A percentile compares a stretch with the other conserved stretches of the same genome.
Conservation (phyloP, 2,797 vertebrate genomes). For the Helostoma temminkii region DNA sequence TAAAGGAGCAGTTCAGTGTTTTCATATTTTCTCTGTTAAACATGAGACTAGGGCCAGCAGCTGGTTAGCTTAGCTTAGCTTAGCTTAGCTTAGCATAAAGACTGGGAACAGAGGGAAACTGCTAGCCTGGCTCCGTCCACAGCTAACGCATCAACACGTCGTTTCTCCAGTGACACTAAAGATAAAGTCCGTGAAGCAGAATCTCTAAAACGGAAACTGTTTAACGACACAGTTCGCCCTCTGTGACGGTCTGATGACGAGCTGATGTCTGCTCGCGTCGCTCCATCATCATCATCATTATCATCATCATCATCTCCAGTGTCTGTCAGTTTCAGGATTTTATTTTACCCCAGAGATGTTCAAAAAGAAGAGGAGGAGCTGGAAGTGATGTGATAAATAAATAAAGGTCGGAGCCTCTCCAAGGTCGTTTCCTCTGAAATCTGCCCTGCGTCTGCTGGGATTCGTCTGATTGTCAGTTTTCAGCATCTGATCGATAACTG, state of each 20-base stretch:
- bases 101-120: too few relatives aligned
- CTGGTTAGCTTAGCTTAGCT: too few relatives aligned
- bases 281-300: constrained; percentile 10
- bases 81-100: too few relatives aligned
- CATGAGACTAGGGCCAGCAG: too few relatives aligned
- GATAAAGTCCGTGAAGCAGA: too few relatives aligned
- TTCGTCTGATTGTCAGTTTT: constrained; percentile 57
- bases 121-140: too few relatives aligned
- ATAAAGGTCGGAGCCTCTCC: constrained; percentile 38
- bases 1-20: too few relatives aligned
- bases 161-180: too few relatives aligned
- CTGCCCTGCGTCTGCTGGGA: constrained; percentile 60
- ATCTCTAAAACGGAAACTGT: too few relatives aligned
- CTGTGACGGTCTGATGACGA: constrained; percentile 1
- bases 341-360: constrained; percentile 28
- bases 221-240: too few relatives aligned
- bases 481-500: constrained; percentile 66
- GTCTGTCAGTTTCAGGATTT: constrained; percentile 17
- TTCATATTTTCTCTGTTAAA: too few relatives aligned
- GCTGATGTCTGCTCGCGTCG: neutral
- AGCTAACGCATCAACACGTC: too few relatives aligned
- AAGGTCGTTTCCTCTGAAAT: constrained; percentile 54
- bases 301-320: constrained; percentile 11
- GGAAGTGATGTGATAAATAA: constrained; percentile 54
- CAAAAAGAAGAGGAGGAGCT: constrained; percentile 17